Base-by-base conservation (phyloP, 2,113 vertebrate genomes). In the Arvicanthis niloticus region DNA sequence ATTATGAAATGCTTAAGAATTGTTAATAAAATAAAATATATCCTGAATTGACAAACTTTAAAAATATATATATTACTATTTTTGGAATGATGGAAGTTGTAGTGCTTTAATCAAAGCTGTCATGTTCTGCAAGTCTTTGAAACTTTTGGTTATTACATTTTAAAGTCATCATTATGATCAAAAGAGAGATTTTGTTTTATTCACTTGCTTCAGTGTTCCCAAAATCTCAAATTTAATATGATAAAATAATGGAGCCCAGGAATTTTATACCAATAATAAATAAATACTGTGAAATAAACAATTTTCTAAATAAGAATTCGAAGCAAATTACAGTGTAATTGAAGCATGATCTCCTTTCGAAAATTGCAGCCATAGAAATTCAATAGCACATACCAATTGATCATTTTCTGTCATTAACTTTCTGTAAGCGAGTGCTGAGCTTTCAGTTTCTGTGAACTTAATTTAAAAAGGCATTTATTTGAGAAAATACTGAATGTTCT, bases 391-490 rank as follows among this genome's bases (percentile, higher is more conserved):
- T 81, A 2, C 1, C 90, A 31, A 58, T 89, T 29, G 3, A 45
- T 85, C 11, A 88, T 51, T 93, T 88, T n/a, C 7, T 10, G 48
- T 65, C 40, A 95, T n/a, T 73, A 42, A 8, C 82, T 91, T 82
- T 95, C 72, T 78, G 7, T 4, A 91, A 72, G 10, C 3, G 84
- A 77, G 87, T 73, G 15, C 48, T 48, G 77, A 89, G 42, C 65
- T 91, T 95, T 96, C 21, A 29, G 1, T 80, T 89, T 95, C 22
- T 40, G 84, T 84, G 45, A n/a, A 62, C 7, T 96, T 95, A 48
- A 42, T 91, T 90, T 91, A 40, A 86, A 86, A 90, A 87, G 3
- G 1, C 0, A 72, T 62, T 91, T 91, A 73, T 93, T 94, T 92
- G n/a, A 93, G 31, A 87, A 94, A 96, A 76, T 53, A 85, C 42